A percentile compares a stretch with the other conserved stretches of the same genome.
These are phyloP conservation scores for Girardia tigrina DNA, from an alignment of 2,888 invertebrate genomes.

Conservation along the genomic window DNA sequence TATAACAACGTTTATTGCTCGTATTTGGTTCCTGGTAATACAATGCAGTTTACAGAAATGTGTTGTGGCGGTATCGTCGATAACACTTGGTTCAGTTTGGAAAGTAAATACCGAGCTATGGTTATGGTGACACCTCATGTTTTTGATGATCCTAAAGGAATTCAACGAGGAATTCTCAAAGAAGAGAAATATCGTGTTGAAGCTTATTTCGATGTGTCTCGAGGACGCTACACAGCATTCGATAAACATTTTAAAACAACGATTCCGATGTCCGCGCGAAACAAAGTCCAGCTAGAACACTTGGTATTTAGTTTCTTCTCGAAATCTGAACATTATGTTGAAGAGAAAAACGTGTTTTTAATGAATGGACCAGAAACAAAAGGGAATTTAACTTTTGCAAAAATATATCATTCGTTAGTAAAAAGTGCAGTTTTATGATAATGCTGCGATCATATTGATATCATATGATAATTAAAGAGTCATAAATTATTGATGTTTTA, in stretches of 20 bases:
- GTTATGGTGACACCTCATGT: slow-evolving; percentile 2
- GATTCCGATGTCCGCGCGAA: not conserved
- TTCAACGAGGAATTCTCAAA: slow-evolving; percentile 6
- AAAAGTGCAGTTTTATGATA: not conserved
- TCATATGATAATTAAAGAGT: no score
- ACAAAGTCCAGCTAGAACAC: not conserved
- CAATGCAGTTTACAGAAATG: not conserved
- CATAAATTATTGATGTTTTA: no score
- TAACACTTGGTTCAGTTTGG: not conserved
- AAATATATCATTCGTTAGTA: not conserved
- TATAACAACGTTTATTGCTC: not conserved
- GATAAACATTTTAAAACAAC: slow-evolving; percentile 7
- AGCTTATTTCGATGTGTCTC: slow-evolving; percentile 14
- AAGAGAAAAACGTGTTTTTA: slow-evolving; percentile 12
- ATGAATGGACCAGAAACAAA: slow-evolving; percentile 17
- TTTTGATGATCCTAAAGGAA: not conserved
- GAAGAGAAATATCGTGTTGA: slow-evolving; percentile 11
- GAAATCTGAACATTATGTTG: not conserved
- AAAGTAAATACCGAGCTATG: slow-evolving; percentile 2
- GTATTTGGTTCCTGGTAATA: not conserved
- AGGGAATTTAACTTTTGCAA: slow-evolving; percentile 9
- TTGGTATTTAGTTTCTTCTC: slow-evolving; percentile 7
- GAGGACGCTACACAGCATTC: not conserved
- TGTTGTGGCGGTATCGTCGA: not conserved
- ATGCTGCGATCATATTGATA: no score